Conservation (phyloP, 2,797 vertebrate species). For the Lepidocolaptes lacrymiger region DNA sequence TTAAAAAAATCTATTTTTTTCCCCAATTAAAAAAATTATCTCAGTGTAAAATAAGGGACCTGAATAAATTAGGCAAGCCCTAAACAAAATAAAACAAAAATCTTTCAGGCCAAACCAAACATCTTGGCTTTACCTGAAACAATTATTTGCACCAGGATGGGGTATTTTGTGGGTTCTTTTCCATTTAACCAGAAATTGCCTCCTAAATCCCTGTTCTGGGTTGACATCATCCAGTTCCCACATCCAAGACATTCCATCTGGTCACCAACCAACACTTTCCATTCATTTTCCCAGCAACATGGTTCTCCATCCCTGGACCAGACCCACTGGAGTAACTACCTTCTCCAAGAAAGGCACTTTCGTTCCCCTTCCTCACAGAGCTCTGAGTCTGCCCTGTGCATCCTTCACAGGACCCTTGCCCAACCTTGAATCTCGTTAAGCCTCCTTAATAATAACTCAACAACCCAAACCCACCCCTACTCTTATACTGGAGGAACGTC, state of each 20-base stretch:
- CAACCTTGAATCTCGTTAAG: not conserved
- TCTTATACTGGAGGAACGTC: not conserved
- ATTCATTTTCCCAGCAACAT: not conserved
- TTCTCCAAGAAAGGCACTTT: not conserved
- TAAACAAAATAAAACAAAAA: not conserved
- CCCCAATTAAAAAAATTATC: not conserved
- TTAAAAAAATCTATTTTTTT: not conserved
- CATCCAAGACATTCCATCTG: not conserved
- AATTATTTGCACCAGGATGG: not conserved
- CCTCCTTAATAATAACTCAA: not conserved
- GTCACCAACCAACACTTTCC: not conserved
- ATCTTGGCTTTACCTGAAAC: not conserved
- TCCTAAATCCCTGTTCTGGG: not conserved
- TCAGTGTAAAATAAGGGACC: not conserved
- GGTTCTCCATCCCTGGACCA: not conserved
- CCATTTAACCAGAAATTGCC: not conserved
- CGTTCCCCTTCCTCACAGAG: not conserved
- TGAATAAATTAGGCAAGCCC: not conserved
- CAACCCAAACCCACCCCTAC: not conserved
- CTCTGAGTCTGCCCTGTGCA: not conserved
- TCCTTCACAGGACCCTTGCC: not conserved
- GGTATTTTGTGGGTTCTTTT: not conserved
- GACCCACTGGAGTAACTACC: not conserved
- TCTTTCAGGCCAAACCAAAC: not conserved
- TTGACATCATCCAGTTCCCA: not conserved